phyloP scores from a whole-genome alignment of 2,888 invertebrate species.

The Agrochola lota region DNA sequence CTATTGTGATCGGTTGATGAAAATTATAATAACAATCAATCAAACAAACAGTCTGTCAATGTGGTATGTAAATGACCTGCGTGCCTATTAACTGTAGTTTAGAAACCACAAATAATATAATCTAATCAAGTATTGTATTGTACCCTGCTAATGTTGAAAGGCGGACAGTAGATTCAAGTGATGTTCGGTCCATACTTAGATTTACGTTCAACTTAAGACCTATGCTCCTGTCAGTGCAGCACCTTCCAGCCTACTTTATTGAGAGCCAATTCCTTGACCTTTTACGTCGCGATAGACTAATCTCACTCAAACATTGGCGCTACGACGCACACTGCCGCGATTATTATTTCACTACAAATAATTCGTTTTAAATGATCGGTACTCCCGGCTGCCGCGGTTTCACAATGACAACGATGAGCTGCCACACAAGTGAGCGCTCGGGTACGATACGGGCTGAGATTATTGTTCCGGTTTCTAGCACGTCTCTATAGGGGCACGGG shows the following conservation, averaged over 20 bases:
- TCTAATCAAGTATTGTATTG: too few species aligned
- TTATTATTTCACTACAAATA: too few species aligned
- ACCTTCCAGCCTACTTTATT: constrained; percentile 2
- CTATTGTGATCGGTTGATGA: neutral
- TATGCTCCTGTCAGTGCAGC: neutral
- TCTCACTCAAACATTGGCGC: neutral
- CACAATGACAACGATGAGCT: neutral
- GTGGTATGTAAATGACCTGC: neutral
- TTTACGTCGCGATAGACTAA: neutral
- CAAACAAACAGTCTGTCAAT: neutral
- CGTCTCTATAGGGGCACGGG: constrained; percentile 16
- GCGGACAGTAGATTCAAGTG: neutral
- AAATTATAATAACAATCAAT: neutral
- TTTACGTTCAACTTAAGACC: neutral
- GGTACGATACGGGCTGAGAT: neutral
- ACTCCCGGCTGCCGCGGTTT: too few species aligned
- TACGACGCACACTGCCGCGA: too few species aligned
- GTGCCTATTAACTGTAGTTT: neutral
- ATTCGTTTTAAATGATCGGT: neutral
- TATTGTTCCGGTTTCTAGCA: constrained; percentile 4
- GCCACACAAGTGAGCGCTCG: neutral
- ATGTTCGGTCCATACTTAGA: neutral
- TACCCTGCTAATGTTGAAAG: neutral
- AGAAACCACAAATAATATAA: neutral
- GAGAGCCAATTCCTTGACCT: constrained; percentile 5